A percentile compares a stretch with the other conserved stretches of the same genome.
phyloP scores from a whole-genome alignment of 2,888 invertebrate genomes.

The Aricia artaxerxes region DNA sequence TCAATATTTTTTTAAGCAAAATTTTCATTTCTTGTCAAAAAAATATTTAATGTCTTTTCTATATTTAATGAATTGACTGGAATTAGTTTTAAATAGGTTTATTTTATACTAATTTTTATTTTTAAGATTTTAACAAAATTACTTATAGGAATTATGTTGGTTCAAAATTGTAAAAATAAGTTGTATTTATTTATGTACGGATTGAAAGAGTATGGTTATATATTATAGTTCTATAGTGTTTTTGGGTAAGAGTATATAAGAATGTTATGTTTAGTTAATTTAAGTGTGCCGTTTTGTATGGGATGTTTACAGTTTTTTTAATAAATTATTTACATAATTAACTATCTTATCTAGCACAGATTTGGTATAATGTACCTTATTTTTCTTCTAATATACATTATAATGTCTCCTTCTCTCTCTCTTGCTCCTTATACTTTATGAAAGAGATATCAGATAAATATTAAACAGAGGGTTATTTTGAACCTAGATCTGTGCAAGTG shows the following conservation, averaged over 20 bases:
- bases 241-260: constrained; percentile 31
- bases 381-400: no score
- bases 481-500: background rate
- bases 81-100: background rate
- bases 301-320: background rate
- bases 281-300: constrained; percentile 20
- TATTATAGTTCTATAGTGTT: constrained; percentile 29
- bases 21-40: background rate
- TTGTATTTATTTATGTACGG: constrained; percentile 21
- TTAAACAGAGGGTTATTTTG: no score
- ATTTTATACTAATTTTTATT: background rate
- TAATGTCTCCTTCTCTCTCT: no score
- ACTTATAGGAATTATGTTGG: background rate
- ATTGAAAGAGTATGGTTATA: background rate
- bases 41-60: background rate
- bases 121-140: constrained; percentile 13
- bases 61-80: constrained; percentile 2
- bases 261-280: constrained; percentile 30
- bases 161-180: constrained; percentile 27
- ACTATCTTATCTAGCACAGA: background rate
- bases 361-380: background rate
- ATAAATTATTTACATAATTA: background rate
- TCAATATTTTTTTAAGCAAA: background rate
- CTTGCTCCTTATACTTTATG: no score
- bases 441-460: no score